A percentile compares a stretch with the other conserved stretches of the same genome.
Conservation (phyloP, 2,797 vertebrate species). For the Gephyroberyx darwinii region DNA sequence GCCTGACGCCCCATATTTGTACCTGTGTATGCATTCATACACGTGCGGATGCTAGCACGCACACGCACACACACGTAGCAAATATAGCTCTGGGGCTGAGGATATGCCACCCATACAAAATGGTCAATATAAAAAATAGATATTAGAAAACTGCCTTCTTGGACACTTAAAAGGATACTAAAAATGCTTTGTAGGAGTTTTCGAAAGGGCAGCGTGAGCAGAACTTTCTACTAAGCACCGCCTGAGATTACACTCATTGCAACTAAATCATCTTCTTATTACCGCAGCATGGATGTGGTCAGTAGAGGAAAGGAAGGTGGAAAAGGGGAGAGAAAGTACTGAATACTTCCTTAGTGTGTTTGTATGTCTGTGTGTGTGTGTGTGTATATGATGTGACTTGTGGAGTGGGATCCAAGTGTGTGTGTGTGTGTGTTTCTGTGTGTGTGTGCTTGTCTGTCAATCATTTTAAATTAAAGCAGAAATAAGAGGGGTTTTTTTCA, state of each 20-base stretch:
- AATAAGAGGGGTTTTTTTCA: slow-evolving; percentile 54
- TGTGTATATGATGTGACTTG: not conserved
- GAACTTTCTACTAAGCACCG: not conserved
- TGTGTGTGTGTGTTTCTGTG: not conserved
- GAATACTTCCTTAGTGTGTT: slow-evolving; percentile 15
- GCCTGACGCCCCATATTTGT: too few species aligned
- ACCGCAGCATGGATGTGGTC: slow-evolving; percentile 9
- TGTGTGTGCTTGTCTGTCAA: not conserved
- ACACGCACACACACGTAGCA: not conserved
- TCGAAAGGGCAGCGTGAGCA: slow-evolving; percentile 20
- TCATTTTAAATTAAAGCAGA: slow-evolving; percentile 44
- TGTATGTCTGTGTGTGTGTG: slow-evolving; percentile 2
- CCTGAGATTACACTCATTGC: not conserved
- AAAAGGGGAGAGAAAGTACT: not conserved
- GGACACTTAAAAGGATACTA: not conserved
- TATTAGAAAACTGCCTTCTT: slow-evolving; percentile 5
- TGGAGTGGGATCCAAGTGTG: not conserved
- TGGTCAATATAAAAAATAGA: not conserved
- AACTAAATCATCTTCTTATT: not conserved
- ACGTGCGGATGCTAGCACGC: too few species aligned
- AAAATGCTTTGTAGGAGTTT: slow-evolving; percentile 28
- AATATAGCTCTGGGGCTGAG: not conserved
- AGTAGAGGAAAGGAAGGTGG: not conserved
- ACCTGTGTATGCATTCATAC: too few species aligned
- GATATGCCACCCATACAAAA: not conserved